Percentiles rank a stretch among this genome's conserved stretches.
These are phyloP conservation scores for Pristionchus mayeri DNA, from an alignment of 2,888 invertebrate genomes.

Conservation along the genomic window DNA sequence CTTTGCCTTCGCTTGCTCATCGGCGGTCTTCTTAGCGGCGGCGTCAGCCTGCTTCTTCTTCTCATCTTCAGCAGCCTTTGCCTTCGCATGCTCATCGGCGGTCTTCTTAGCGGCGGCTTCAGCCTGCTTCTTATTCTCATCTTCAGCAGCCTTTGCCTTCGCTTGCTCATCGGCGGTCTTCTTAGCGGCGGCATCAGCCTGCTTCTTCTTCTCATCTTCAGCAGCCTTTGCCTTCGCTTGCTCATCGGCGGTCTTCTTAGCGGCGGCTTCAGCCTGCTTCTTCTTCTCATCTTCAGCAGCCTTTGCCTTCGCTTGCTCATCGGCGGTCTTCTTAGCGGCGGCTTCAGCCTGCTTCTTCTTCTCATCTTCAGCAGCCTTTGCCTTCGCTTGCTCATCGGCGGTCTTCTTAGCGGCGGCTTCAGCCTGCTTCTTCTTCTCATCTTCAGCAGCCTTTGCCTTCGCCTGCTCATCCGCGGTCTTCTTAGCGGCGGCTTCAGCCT, in stretches of 20 bases:
- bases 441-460: background rate
- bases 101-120: background rate
- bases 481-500: background rate
- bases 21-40: conserved; percentile 38
- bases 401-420: conserved; percentile 45
- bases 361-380: conserved; percentile 35
- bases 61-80: background rate
- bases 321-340: no score
- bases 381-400: conserved; percentile 24
- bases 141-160: background rate
- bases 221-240: conserved; percentile 43
- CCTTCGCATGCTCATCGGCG: background rate
- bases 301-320: conserved; percentile 26
- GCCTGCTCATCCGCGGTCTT: conserved; percentile 42
- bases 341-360: conserved; percentile 41
- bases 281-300: conserved; percentile 41
- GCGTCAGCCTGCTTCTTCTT: background rate
- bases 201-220: conserved; percentile 17
- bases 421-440: conserved; percentile 47
- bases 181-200: background rate
- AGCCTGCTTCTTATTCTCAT: background rate
- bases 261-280: conserved; percentile 16
- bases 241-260: conserved; percentile 23
- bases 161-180: background rate
- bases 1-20: conserved; percentile 49